Conservation (phyloP, 1,140 invertebrate species). For the Philopotamus ludificatus region DNA sequence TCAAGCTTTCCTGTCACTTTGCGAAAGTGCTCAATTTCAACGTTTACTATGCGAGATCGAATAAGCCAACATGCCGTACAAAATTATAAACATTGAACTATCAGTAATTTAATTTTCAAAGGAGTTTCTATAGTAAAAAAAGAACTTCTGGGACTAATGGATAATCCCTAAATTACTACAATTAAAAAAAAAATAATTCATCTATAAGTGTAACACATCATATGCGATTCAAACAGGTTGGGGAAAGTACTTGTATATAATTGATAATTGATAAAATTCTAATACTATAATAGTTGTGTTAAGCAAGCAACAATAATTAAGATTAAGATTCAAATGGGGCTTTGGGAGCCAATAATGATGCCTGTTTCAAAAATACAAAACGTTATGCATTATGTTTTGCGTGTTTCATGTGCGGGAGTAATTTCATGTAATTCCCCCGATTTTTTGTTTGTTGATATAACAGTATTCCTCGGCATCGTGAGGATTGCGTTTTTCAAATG, state of each 20-base stretch:
- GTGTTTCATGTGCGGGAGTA: neutral
- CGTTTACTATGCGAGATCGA: constrained; percentile 16
- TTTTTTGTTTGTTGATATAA: neutral
- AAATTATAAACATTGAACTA: constrained; percentile 35
- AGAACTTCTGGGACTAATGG: constrained; percentile 25
- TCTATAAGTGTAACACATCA: constrained; percentile 38
- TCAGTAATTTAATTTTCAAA: constrained; percentile 28
- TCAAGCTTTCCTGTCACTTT: neutral
- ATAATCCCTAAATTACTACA: constrained; percentile 31
- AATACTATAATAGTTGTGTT: constrained; percentile 41
- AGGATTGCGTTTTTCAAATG: constrained; percentile 10
- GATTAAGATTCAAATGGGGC: constrained; percentile 40
- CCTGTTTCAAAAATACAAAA: constrained; percentile 16
- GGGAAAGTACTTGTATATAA: constrained; percentile 39
- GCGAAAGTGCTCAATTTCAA: neutral
- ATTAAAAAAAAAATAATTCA: constrained; percentile 33
- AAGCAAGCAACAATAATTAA: constrained; percentile 43
- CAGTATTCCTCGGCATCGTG: constrained; percentile 21
- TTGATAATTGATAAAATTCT: constrained; percentile 41
- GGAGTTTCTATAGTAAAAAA: constrained; percentile 26
- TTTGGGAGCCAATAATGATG: constrained; percentile 31
- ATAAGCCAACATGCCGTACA: constrained; percentile 26
- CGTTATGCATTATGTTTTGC: neutral
- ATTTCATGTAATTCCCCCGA: no score
- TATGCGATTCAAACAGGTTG: constrained; percentile 33